A percentile compares a stretch with the other conserved stretches of the same genome.
These are phyloP conservation scores for Hydrocynus forskahlii DNA, from an alignment of 2,797 vertebrate genomes.

Conservation along the genomic window DNA sequence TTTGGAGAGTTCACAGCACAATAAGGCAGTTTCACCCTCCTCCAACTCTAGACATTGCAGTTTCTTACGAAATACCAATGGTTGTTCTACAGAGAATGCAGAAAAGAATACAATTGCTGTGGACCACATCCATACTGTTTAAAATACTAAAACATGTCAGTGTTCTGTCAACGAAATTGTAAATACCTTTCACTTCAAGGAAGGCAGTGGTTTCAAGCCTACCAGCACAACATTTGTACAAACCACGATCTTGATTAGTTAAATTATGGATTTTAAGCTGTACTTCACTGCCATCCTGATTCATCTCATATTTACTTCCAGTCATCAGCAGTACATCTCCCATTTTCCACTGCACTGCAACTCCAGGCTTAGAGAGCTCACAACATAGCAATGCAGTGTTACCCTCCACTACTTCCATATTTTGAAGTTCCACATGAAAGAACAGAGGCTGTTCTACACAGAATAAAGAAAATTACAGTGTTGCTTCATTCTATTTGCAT, in stretches of 20 bases:
- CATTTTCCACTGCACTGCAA: slow-evolving; percentile 50
- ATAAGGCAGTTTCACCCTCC: slow-evolving; percentile 65
- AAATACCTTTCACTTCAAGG: slow-evolving; percentile 77
- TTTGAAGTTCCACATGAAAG: slow-evolving; percentile 40
- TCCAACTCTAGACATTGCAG: slow-evolving; percentile 65
- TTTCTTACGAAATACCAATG: slow-evolving; percentile 49
- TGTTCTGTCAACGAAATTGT: background rate
- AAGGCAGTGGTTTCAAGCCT: slow-evolving; percentile 64
- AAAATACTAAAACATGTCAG: too few relatives aligned
- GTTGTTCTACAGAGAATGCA: slow-evolving; percentile 59
- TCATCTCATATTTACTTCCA: slow-evolving; percentile 73
- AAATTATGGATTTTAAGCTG: slow-evolving; percentile 71
- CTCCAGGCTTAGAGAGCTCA: slow-evolving; percentile 46
- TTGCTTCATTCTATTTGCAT: too few relatives aligned
- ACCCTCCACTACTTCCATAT: slow-evolving; percentile 39
- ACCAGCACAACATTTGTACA: slow-evolving; percentile 74
- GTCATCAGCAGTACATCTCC: slow-evolving; percentile 64
- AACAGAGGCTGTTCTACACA: slow-evolving; percentile 66
- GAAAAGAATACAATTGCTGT: background rate
- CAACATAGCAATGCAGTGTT: slow-evolving; percentile 38
- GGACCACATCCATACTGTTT: background rate
- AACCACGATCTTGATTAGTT: slow-evolving; percentile 69
- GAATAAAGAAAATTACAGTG: too few relatives aligned
- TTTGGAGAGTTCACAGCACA: slow-evolving; percentile 74
- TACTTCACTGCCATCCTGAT: slow-evolving; percentile 61